These are phyloP conservation scores for Papilio polytes DNA, from an alignment of 1,140 invertebrate genomes.

Conservation along the genomic window DNA sequence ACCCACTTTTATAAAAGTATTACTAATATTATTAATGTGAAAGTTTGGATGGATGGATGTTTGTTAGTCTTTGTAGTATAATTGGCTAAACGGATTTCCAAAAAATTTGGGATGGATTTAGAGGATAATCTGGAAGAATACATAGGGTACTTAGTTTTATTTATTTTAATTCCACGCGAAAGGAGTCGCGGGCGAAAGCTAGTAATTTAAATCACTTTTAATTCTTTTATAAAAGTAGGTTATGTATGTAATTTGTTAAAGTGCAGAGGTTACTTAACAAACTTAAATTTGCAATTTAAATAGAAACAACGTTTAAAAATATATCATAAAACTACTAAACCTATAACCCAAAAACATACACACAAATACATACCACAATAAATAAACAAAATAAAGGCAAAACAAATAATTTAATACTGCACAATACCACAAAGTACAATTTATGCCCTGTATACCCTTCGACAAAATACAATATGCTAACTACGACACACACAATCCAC, in stretches of 20 bases:
- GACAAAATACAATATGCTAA: not conserved
- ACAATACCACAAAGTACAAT: not conserved
- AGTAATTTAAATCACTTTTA: not conserved
- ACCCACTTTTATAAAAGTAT: slow-evolving; percentile 38
- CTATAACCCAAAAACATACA: slow-evolving; percentile 17
- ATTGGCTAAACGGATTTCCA: no score
- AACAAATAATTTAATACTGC: not conserved
- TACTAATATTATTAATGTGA: no score
- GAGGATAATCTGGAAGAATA: no score
- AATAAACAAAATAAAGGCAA: not conserved
- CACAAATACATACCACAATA: not conserved
- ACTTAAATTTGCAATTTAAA: not conserved
- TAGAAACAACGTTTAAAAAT: not conserved
- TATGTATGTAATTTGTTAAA: slow-evolving; percentile 10
- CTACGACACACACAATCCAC: slow-evolving; percentile 20
- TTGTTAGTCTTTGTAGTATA: no score
- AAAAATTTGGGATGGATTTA: no score
- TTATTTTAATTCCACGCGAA: no score
- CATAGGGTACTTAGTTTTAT: no score
- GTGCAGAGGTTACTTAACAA: not conserved
- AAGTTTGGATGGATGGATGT: no score
- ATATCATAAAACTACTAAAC: not conserved
- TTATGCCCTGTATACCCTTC: not conserved
- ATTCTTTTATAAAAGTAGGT: slow-evolving; percentile 31
- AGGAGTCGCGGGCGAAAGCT: no score